phyloP scores from a whole-genome alignment of 2,113 vertebrate species.

The Campylomormyrus tamandua region DNA sequence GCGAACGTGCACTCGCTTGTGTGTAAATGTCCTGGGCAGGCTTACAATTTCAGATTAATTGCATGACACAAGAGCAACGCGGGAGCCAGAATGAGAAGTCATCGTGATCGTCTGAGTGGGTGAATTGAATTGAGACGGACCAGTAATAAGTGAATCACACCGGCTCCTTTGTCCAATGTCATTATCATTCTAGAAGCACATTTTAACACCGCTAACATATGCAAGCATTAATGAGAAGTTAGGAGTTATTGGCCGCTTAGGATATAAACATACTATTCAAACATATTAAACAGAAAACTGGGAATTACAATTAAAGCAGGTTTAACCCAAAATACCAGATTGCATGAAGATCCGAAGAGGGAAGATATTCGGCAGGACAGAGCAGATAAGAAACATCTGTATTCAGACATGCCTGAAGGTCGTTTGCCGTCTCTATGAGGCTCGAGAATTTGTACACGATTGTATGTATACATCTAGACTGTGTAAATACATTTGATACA shows the following conservation, averaged over 20 bases:
- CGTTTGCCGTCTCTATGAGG: background rate
- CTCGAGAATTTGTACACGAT: background rate
- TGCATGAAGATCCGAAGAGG: background rate
- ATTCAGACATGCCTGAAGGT: background rate
- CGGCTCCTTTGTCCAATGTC: background rate
- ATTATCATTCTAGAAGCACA: background rate
- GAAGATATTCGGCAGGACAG: background rate
- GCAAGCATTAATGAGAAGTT: background rate
- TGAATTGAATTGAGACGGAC: background rate
- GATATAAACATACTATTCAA: background rate
- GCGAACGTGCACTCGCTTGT: background rate
- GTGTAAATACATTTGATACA: background rate
- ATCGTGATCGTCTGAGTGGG: too few relatives aligned
- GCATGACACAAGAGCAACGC: background rate
- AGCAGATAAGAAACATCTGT: background rate
- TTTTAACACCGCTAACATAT: background rate
- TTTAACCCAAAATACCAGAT: background rate
- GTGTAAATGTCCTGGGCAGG: background rate
- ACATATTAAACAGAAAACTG: background rate
- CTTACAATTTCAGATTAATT: background rate
- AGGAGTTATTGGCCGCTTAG: background rate
- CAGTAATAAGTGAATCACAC: background rate
- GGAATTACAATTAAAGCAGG: background rate
- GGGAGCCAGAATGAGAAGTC: background rate
- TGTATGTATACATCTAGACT: background rate